phyloP scores from a whole-genome alignment of 2,888 invertebrate genomes.

The Plagiodera versicolora region DNA sequence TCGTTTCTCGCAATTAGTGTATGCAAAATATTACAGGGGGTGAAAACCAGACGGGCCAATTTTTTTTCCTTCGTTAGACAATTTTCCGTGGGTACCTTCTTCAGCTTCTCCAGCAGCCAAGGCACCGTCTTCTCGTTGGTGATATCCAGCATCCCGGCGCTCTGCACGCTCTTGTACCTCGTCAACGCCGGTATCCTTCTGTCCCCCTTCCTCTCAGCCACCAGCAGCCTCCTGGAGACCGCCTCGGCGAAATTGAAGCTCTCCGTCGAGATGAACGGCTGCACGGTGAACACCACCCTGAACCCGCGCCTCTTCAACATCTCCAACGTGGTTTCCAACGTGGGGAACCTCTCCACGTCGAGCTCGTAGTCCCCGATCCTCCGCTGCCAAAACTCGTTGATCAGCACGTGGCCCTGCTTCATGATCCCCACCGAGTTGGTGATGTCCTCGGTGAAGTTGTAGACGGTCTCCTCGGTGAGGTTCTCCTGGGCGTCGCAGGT shows the following conservation, averaged over 20 bases:
- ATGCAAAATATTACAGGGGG: too few species aligned
- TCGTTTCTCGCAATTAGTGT: too few species aligned
- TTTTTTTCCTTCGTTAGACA: too few species aligned
- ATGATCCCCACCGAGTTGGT: conserved; percentile 72
- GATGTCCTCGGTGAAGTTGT: conserved; percentile 82
- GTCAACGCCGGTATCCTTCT: conserved; percentile 81
- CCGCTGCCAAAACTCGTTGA: conserved; percentile 83
- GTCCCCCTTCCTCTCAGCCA: conserved; percentile 79
- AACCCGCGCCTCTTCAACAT: conserved; percentile 83
- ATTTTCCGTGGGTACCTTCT: conserved; percentile 45
- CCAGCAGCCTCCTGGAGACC: conserved; percentile 71
- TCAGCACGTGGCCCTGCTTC: conserved; percentile 75
- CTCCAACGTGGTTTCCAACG: conserved; percentile 75
- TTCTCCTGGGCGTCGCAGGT: conserved; percentile 68
- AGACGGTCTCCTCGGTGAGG: conserved; percentile 69
- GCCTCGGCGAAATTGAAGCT: conserved; percentile 81
- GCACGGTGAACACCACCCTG: conserved; percentile 83
- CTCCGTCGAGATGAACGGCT: conserved; percentile 87
- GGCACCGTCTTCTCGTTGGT: conserved; percentile 79
- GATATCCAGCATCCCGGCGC: conserved; percentile 84
- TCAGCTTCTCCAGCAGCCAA: conserved; percentile 76
- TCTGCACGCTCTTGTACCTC: conserved; percentile 76
- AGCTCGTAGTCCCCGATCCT: conserved; percentile 83
- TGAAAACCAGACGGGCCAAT: too few species aligned
- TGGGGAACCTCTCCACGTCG: conserved; percentile 77